A percentile compares a stretch with the other conserved stretches of the same genome.
Evolutionary conservation across 2,113 vertebrate species (phyloP).

Genomic region (Hystrix cristata): DNA sequence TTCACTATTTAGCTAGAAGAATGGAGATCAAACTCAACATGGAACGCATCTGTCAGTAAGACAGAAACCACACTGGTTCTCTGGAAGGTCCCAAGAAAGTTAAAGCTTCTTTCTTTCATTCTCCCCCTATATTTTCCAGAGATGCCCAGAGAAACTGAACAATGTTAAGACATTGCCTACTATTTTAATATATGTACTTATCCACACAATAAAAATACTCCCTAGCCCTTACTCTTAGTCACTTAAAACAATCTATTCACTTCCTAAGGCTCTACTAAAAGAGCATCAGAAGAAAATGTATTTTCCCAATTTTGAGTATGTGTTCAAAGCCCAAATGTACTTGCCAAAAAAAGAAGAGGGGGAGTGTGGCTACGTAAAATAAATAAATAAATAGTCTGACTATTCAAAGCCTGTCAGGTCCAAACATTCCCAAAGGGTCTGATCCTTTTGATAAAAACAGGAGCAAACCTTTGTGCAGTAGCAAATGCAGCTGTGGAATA

Average conservation of each 20-base stretch:
- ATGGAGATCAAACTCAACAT: not conserved
- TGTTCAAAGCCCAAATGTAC: conserved; percentile 75
- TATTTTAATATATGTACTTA: not conserved
- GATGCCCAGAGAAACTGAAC: not conserved
- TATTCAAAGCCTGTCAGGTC: conserved; percentile 94
- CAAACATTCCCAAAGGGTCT: conserved; percentile 92
- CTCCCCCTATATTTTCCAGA: not conserved
- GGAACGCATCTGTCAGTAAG: not conserved
- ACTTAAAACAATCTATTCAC: conserved; percentile 12
- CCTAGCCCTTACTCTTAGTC: not conserved
- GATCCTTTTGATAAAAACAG: conserved; percentile 96
- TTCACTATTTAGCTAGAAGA: not conserved
- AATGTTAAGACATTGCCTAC: not conserved
- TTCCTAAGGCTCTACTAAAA: conserved; percentile 30
- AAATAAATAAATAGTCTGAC: conserved; percentile 85
- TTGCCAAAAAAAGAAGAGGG: conserved; percentile 70
- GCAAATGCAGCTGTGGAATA: conserved; percentile 96
- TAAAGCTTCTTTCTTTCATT: not conserved
- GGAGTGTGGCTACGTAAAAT: conserved; percentile 71
- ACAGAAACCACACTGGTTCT: not conserved
- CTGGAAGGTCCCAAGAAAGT: not conserved
- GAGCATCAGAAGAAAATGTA: conserved; percentile 51
- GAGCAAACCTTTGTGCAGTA: conserved; percentile 91
- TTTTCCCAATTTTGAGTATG: conserved; percentile 55
- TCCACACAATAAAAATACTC: not conserved